A percentile compares a stretch with the other conserved stretches of the same genome.
phyloP scores from a whole-genome alignment of 2,888 invertebrate genomes.

The Thymelicus sylvestris region DNA sequence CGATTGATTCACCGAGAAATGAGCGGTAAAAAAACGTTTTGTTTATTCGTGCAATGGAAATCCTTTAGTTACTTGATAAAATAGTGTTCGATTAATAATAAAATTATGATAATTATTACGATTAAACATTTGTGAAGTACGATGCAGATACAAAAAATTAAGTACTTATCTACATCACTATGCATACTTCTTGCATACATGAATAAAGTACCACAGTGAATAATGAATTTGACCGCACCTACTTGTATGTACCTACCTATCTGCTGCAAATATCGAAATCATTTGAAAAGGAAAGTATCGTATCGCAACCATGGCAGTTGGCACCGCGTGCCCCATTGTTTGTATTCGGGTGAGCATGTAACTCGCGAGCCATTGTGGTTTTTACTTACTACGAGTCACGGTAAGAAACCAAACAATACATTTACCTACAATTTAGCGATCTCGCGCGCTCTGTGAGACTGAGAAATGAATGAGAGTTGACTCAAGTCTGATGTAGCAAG shows the following conservation, averaged over 20 bases:
- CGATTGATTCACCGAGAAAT: too few species aligned
- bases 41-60: too few species aligned
- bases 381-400: conserved; percentile 55
- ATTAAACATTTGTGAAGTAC: too few species aligned
- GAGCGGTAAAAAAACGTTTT: too few species aligned
- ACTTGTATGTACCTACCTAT: not conserved
- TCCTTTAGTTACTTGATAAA: too few species aligned
- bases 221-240: not conserved
- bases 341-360: conserved; percentile 57
- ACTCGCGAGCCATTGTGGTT: conserved; percentile 62
- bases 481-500: conserved; percentile 15
- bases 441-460: conserved; percentile 24
- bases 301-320: conserved; percentile 53
- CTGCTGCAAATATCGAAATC: conserved; percentile 21
- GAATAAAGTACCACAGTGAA: not conserved
- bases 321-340: conserved; percentile 63
- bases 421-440: conserved; percentile 52
- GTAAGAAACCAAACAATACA: conserved; percentile 68
- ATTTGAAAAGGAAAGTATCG: conserved; percentile 55
- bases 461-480: conserved; percentile 29
- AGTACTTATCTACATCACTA: too few species aligned
- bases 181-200: too few species aligned
- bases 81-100: too few species aligned
- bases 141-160: too few species aligned
- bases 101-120: too few species aligned